phyloP scores from a whole-genome alignment of 2,113 vertebrate species.

The Parus major region DNA sequence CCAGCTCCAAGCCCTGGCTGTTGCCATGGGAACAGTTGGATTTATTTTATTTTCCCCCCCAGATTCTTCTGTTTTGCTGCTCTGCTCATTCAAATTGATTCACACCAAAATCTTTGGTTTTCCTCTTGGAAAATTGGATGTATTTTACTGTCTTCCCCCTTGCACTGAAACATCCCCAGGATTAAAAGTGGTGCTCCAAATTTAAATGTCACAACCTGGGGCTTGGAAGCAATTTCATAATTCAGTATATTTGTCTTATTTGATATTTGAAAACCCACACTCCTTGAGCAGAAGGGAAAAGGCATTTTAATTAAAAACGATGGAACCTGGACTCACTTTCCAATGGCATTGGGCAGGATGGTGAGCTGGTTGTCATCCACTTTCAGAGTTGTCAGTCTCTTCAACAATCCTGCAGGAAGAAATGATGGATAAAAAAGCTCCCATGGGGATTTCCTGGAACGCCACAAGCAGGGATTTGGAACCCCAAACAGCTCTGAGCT shows the following conservation, averaged over 20 bases:
- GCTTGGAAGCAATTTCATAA: background rate
- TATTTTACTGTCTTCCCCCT: background rate
- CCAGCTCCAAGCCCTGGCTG: background rate
- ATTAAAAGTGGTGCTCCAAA: background rate
- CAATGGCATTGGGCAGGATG: slow-evolving; percentile 92
- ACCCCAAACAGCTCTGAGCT: background rate
- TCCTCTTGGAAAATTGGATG: background rate
- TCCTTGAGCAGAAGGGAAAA: background rate
- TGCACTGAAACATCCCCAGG: background rate
- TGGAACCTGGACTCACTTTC: slow-evolving; percentile 83
- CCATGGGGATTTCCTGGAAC: background rate
- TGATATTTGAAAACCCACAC: background rate
- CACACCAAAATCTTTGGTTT: background rate
- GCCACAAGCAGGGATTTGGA: background rate
- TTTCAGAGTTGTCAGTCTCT: slow-evolving; percentile 96
- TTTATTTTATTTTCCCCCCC: background rate
- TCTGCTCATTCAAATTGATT: background rate
- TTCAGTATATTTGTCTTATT: background rate
- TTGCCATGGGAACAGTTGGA: slow-evolving; percentile 20
- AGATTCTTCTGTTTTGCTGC: background rate
- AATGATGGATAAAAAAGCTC: background rate
- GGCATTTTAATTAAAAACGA: background rate
- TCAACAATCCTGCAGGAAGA: slow-evolving; percentile 85
- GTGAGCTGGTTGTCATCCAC: slow-evolving; percentile 99
- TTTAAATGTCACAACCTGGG: background rate